Percentiles rank a stretch among this genome's conserved stretches.
phyloP scores from a whole-genome alignment of 2,113 vertebrate genomes.

The Etia nguti region DNA sequence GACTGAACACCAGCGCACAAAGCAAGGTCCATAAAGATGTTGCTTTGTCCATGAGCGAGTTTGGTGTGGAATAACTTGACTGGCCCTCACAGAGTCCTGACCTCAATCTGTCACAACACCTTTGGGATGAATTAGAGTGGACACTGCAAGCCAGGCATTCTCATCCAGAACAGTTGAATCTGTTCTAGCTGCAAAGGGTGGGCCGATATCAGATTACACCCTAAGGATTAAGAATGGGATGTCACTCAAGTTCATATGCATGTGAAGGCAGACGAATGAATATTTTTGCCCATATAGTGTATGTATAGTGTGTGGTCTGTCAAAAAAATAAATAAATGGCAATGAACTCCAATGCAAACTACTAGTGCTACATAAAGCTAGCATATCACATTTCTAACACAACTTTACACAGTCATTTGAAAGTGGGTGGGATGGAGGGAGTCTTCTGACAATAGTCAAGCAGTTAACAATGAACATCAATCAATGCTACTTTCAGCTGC shows the following conservation, averaged over 20 bases:
- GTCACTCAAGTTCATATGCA: neutral
- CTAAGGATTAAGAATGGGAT: neutral
- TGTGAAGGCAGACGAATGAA: neutral
- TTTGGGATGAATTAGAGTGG: neutral
- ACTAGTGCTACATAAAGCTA: neutral
- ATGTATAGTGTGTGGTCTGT: neutral
- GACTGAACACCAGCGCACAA: neutral
- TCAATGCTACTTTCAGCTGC: neutral
- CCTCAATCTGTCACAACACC: neutral
- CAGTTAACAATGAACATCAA: neutral
- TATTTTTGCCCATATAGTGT: neutral
- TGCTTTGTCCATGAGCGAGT: neutral
- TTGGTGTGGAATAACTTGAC: too few relatives aligned
- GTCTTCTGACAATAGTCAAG: neutral
- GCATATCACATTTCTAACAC: neutral
- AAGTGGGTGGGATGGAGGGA: neutral
- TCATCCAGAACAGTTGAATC: neutral
- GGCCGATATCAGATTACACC: neutral
- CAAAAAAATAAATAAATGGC: neutral
- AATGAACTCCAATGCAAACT: neutral
- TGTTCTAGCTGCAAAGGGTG: neutral
- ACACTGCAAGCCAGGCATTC: neutral
- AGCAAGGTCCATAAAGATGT: neutral
- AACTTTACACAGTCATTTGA: neutral
- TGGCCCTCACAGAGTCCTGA: too few relatives aligned